A percentile compares a stretch with the other conserved stretches of the same genome.
These are phyloP conservation scores for Lerista edwardsae DNA, from an alignment of 2,797 vertebrate genomes.

Conservation along the genomic window DNA sequence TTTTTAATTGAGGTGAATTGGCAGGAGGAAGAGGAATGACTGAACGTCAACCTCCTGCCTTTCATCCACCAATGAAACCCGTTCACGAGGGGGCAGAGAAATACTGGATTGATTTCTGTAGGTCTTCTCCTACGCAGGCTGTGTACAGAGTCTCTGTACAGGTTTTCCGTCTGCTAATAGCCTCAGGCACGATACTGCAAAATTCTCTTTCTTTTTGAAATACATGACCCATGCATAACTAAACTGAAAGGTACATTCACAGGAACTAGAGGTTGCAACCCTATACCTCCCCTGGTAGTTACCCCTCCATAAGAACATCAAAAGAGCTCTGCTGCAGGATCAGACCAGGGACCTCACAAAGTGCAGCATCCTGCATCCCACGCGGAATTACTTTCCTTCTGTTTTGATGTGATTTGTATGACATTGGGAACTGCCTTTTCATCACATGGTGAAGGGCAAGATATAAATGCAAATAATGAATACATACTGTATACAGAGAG, in stretches of 20 bases:
- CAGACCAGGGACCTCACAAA: no score
- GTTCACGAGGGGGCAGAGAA: neutral
- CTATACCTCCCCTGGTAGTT: neutral
- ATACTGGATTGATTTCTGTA: neutral
- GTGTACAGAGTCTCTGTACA: neutral
- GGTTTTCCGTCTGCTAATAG: neutral
- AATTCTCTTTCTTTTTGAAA: neutral
- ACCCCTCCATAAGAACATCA: no score
- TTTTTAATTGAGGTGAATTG: constrained; percentile 8
- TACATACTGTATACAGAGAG: no score
- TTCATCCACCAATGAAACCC: neutral
- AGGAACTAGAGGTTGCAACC: neutral
- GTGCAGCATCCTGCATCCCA: no score
- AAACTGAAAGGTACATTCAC: neutral
- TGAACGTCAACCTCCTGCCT: constrained; percentile 23
- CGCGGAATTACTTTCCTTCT: no score
- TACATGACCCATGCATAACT: neutral
- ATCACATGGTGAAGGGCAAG: no score
- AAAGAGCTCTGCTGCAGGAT: no score
- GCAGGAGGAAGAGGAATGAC: constrained; percentile 1
- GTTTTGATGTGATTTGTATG: no score
- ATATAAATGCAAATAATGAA: no score
- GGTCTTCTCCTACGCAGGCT: accelerated
- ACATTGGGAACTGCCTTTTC: no score
- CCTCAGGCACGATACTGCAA: neutral